Percentiles rank a stretch among this genome's conserved stretches.
These are phyloP conservation scores for Rhabdomys dilectus DNA, from an alignment of 2,113 vertebrate species.

Conservation along the genomic window DNA sequence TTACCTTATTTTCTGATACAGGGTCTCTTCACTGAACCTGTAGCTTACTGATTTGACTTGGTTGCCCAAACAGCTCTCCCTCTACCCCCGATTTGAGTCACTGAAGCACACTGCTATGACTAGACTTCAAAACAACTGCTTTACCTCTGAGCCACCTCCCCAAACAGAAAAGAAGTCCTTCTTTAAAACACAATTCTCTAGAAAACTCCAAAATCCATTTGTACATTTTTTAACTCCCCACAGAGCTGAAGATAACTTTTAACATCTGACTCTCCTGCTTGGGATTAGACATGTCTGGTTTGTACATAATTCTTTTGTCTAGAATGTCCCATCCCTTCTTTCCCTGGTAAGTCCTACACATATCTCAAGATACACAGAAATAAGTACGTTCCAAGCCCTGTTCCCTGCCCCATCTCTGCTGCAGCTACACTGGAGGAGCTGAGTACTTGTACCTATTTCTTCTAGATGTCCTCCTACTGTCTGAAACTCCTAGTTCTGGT, in stretches of 20 bases:
- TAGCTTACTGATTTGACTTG: neutral
- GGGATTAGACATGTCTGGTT: neutral
- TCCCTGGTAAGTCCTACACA: neutral
- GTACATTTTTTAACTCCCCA: neutral
- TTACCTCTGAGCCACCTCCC: neutral
- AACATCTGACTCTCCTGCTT: neutral
- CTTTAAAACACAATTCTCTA: neutral
- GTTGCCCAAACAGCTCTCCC: neutral
- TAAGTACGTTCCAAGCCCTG: neutral
- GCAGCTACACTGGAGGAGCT: neutral
- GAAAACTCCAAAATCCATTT: conserved; percentile 3
- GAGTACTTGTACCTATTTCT: neutral
- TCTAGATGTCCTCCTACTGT: neutral
- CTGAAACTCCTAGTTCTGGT: neutral
- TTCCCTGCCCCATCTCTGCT: neutral
- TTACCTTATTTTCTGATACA: neutral
- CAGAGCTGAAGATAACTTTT: neutral
- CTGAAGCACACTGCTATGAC: neutral
- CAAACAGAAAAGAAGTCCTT: neutral
- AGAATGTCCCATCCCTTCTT: neutral
- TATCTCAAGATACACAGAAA: neutral
- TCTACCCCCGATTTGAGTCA: neutral
- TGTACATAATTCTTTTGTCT: neutral
- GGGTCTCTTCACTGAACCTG: neutral
- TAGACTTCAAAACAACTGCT: neutral